phyloP scores from a whole-genome alignment of 2,797 vertebrate genomes.

The Gymnocypris eckloni region DNA sequence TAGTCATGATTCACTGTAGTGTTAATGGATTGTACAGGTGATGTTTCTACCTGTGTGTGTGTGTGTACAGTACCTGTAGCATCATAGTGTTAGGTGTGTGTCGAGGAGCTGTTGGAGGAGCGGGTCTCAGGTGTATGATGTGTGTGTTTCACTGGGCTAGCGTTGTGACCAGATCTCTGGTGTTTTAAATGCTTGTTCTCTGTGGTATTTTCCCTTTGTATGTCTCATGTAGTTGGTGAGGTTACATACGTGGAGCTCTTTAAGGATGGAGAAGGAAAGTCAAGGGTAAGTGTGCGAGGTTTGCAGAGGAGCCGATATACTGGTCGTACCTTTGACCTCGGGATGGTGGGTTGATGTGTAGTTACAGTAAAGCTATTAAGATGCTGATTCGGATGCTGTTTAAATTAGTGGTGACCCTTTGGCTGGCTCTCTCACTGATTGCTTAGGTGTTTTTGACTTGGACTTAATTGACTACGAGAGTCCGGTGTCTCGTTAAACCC shows the following conservation, averaged over 20 bases:
- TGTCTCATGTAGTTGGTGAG: slow-evolving; percentile 99
- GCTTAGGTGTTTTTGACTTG: slow-evolving; percentile 63
- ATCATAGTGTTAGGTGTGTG: slow-evolving; percentile 87
- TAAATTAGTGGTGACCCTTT: slow-evolving; percentile 79
- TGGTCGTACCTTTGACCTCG: slow-evolving; percentile 78
- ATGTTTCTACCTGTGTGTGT: slow-evolving; percentile 83
- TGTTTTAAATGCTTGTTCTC: slow-evolving; percentile 99
- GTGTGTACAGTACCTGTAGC: slow-evolving; percentile 71
- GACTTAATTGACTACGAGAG: slow-evolving; percentile 28
- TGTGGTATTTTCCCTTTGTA: slow-evolving; percentile 99
- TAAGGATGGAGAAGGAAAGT: slow-evolving; percentile 99
- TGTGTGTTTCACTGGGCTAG: slow-evolving; percentile 97
- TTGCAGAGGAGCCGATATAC: slow-evolving; percentile 78
- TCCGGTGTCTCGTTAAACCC: slow-evolving; percentile 44
- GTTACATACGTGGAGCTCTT: slow-evolving; percentile 99
- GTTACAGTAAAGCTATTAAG: slow-evolving; percentile 72
- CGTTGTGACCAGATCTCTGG: slow-evolving; percentile 89
- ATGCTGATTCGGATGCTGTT: slow-evolving; percentile 80
- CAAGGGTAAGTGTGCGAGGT: slow-evolving; percentile 99
- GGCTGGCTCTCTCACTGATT: slow-evolving; percentile 79
- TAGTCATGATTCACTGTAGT: slow-evolving; percentile 34
- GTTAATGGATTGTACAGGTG: slow-evolving; percentile 80
- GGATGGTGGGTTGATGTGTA: slow-evolving; percentile 76
- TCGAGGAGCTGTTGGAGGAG: slow-evolving; percentile 91
- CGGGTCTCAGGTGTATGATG: slow-evolving; percentile 82